Evolutionary conservation across 2,113 vertebrate genomes (phyloP).

Genomic region (Calyptommatus sinebrachiatus): DNA sequence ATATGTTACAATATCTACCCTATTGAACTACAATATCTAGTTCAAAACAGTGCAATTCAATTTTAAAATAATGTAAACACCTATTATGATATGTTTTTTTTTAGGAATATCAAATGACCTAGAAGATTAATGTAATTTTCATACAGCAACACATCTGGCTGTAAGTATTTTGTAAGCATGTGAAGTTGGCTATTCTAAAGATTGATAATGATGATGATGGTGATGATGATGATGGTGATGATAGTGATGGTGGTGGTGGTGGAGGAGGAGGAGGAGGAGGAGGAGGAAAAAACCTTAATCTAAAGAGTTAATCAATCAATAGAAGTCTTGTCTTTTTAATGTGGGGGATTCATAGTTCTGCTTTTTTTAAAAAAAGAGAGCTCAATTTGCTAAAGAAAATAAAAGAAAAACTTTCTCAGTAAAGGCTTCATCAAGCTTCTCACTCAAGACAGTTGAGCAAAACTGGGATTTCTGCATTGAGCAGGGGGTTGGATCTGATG

Average conservation of each 20-base stretch:
- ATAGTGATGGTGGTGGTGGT: no score
- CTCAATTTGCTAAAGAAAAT: not conserved
- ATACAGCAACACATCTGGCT: not conserved
- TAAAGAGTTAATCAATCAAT: not conserved
- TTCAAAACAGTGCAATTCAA: not conserved
- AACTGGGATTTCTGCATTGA: not conserved
- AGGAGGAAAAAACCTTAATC: no score
- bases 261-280: no score
- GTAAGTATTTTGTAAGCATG: no score
- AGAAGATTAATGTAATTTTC: not conserved
- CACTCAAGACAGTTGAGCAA: not conserved
- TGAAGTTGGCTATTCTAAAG: no score
- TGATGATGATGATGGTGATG: no score
- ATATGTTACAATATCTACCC: not conserved
- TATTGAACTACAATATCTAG: not conserved
- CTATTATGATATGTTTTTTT: no score
- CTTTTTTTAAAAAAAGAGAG: not conserved
- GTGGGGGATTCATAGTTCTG: not conserved
- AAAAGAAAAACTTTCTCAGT: no score
- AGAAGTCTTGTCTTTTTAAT: not conserved
- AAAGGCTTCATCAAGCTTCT: not conserved
- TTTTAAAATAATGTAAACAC: no score
- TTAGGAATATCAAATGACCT: no score
- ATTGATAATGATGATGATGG: no score
- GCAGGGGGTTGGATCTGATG: no score